These are phyloP conservation scores for Agriopis marginaria DNA, from an alignment of 2,888 invertebrate genomes.

Conservation along the genomic window DNA sequence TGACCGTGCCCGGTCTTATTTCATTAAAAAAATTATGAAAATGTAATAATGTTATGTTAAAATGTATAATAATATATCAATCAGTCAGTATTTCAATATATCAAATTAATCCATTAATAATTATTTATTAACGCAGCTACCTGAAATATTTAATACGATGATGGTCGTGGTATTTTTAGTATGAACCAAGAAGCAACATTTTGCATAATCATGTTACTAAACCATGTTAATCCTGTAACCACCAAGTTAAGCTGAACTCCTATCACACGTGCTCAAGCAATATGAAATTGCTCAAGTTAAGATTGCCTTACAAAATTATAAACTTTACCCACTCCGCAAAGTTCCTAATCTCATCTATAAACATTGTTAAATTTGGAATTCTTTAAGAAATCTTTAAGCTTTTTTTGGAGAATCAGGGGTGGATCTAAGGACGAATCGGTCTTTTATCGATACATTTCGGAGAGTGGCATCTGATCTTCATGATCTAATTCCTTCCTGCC, in stretches of 20 bases:
- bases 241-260: not conserved
- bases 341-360: constrained; percentile 47
- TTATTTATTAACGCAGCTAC: too few relatives aligned
- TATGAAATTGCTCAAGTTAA: constrained; percentile 43
- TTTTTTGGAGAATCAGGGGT: constrained; percentile 14
- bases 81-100: too few relatives aligned
- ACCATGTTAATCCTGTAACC: constrained; percentile 11
- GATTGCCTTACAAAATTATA: constrained; percentile 44
- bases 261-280: constrained; percentile 20
- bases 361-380: constrained; percentile 44
- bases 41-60: too few relatives aligned
- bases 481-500: too few relatives aligned
- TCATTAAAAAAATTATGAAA: too few relatives aligned
- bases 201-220: not conserved
- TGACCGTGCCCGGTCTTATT: too few relatives aligned
- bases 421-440: not conserved
- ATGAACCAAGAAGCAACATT: not conserved
- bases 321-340: constrained; percentile 37
- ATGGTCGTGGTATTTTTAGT: too few relatives aligned
- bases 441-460: too few relatives aligned
- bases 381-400: constrained; percentile 23
- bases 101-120: too few relatives aligned
- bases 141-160: too few relatives aligned
- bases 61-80: too few relatives aligned
- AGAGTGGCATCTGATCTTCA: too few relatives aligned